phyloP scores from a whole-genome alignment of 2,888 invertebrate genomes.

The Adineta ricciae region DNA sequence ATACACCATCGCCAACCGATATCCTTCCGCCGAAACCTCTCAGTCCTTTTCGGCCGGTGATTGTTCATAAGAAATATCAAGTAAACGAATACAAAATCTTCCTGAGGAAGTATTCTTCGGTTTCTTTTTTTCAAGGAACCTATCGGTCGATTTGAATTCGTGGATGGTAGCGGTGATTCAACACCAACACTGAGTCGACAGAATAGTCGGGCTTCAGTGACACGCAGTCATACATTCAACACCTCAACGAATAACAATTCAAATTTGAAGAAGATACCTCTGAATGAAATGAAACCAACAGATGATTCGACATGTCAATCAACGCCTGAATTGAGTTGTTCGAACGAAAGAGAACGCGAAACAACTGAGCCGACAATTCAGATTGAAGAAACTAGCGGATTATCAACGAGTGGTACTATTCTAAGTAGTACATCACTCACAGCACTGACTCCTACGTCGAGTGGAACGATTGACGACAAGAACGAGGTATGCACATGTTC shows the following conservation, averaged over 20 bases:
- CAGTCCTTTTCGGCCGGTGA: conserved; percentile 1
- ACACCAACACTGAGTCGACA: background rate
- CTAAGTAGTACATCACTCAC: conserved; percentile 9
- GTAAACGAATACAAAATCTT: background rate
- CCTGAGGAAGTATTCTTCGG: background rate
- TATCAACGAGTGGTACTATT: background rate
- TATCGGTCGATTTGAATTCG: conserved; percentile 2
- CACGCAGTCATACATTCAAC: background rate
- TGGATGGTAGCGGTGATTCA: background rate
- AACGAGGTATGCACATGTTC: conserved; percentile 15
- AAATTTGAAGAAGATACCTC: background rate
- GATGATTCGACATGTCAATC: background rate
- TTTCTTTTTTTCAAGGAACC: background rate
- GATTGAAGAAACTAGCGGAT: background rate
- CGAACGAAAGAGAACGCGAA: background rate
- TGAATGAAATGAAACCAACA: background rate
- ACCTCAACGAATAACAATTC: background rate
- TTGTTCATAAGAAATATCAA: conserved; percentile 12
- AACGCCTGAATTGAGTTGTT: conserved; percentile 3
- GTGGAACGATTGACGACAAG: conserved; percentile 1
- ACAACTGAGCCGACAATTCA: background rate
- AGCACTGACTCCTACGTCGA: background rate
- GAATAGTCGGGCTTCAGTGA: background rate
- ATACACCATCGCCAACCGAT: background rate
- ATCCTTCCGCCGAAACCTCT: background rate